These are phyloP conservation scores for Actias luna DNA, from an alignment of 2,888 invertebrate genomes.

Conservation along the genomic window DNA sequence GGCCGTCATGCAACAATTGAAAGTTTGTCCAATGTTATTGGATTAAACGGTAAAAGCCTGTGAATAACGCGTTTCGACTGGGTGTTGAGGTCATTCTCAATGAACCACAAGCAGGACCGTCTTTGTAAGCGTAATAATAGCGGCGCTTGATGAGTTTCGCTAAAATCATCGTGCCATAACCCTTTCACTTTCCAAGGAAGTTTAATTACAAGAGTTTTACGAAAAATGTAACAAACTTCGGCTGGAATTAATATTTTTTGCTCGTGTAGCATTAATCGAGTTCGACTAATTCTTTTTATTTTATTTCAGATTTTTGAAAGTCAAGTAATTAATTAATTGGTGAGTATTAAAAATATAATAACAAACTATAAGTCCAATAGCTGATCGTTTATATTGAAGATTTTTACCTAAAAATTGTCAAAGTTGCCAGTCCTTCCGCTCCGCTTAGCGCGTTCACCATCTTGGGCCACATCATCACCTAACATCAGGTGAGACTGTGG, in stretches of 20 bases:
- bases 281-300: slow-evolving; percentile 29
- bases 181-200: slow-evolving; percentile 29
- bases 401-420: no score
- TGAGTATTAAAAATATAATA: slow-evolving; percentile 24
- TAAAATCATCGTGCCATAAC: slow-evolving; percentile 31
- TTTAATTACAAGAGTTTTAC: slow-evolving; percentile 46
- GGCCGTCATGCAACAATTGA: slow-evolving; percentile 47
- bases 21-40: slow-evolving; percentile 52
- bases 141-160: slow-evolving; percentile 44
- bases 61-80: slow-evolving; percentile 60
- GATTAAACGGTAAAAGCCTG: slow-evolving; percentile 52
- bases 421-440: no score
- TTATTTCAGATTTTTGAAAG: slow-evolving; percentile 28
- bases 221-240: slow-evolving; percentile 16
- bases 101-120: slow-evolving; percentile 33
- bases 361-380: not conserved
- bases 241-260: not conserved
- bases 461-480: no score
- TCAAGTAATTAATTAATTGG: slow-evolving; percentile 30
- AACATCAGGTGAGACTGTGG: no score
- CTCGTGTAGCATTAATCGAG: not conserved
- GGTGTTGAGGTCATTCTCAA: slow-evolving; percentile 52
- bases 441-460: no score
- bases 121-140: slow-evolving; percentile 26
- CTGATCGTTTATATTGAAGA: no score